Base-by-base conservation (phyloP, 2,888 invertebrate genomes). In the Balanococcus diminutus region DNA sequence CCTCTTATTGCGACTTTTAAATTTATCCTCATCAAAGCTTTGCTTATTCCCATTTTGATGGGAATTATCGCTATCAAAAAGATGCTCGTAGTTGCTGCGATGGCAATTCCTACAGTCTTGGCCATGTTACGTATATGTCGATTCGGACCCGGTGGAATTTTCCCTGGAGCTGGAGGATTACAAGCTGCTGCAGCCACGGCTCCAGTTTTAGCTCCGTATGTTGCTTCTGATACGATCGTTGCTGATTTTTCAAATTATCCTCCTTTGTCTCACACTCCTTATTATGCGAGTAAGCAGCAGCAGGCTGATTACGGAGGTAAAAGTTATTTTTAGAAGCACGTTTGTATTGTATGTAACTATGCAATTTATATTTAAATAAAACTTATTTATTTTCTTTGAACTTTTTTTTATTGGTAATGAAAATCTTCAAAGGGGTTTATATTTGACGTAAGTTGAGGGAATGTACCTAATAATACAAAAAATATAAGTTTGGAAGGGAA, bases 31-130 rank as follows among this genome's bases (percentile, higher is more conserved):
- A 87, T 88, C 87, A 93, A 94, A 88, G 88, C 93, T 14, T 89
- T 94, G 67, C 89, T 94, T 31, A 90, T 93, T 0, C 93, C 94
- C 0, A 91, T 94, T 3, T 91, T 94, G 2, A 89, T 93, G 11
- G 91, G 92, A 0, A 92, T 94, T 0, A 89, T 94, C 88, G 91
- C 93, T 88, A 93, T 94, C 87, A 94, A 94, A 90, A 94, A 94
- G 88, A 89, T 93, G 2, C 89, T 94, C 14, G 89, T 94, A 2
- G 89, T 93, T 0, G 93, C 92, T 9, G 93, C 93, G 0, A 88
- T 94, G 11, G 89, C 93, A 36, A 89, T 93, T 25, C 94, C 94
- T 0, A 92, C 92, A 81, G 89, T 93, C 39, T 89, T 93, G n/a
- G 91, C 92, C 82, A 86, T 87, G 86, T 82, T 88, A n/a, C 87